Percentiles rank a stretch among this genome's conserved stretches.
Conservation (phyloP, 1,140 invertebrate genomes). For the Drosophila equinoxialis region DNA sequence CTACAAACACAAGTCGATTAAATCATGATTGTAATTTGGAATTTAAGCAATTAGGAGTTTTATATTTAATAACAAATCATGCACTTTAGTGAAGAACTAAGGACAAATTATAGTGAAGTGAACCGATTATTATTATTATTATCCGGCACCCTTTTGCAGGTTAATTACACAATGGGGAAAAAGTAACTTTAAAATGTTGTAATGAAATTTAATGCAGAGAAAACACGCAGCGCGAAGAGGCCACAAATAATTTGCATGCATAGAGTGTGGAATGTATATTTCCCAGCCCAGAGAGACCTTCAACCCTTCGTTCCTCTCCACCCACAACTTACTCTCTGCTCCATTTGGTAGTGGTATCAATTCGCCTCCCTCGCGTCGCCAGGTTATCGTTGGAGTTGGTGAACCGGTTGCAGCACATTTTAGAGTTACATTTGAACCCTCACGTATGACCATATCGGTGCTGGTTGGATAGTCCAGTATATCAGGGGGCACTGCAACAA, state of each 20-base stretch:
- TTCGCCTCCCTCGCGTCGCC: constrained; percentile 91
- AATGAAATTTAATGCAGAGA: constrained; percentile 57
- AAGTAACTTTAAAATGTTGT: constrained; percentile 48
- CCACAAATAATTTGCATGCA: constrained; percentile 47
- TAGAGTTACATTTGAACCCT: constrained; percentile 93
- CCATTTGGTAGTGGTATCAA: constrained; percentile 86
- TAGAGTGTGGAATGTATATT: neutral
- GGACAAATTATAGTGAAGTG: constrained; percentile 36
- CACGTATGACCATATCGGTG: constrained; percentile 93
- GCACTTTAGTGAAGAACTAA: constrained; percentile 12
- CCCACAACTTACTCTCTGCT: constrained; percentile 84
- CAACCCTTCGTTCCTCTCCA: neutral
- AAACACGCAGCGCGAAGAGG: constrained; percentile 45
- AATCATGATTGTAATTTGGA: neutral
- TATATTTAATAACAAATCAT: constrained; percentile 15
- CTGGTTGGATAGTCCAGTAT: constrained; percentile 93
- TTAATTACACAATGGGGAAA: constrained; percentile 38
- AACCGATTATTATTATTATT: constrained; percentile 23
- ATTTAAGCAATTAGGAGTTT: neutral
- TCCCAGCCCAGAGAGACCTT: neutral
- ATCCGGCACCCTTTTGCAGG: constrained; percentile 18
- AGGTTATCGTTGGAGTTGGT: constrained; percentile 91
- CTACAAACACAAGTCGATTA: neutral
- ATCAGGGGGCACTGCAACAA: constrained; percentile 91
- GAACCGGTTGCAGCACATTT: constrained; percentile 91